These are phyloP conservation scores for Macroglossus sobrinus DNA, from an alignment of 2,113 vertebrate genomes.

Conservation along the genomic window DNA sequence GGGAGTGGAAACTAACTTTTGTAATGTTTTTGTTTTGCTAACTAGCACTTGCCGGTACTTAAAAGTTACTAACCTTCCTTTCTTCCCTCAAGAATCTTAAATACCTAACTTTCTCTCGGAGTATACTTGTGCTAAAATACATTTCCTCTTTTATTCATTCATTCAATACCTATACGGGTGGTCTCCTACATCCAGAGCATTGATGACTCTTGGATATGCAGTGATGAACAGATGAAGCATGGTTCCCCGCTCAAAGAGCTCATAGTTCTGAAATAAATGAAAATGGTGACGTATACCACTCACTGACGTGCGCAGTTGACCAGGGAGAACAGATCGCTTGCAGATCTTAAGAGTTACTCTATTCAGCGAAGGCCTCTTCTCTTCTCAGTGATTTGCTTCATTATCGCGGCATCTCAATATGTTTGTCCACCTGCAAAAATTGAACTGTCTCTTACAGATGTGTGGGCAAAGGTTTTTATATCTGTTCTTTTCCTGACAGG, in stretches of 20 bases:
- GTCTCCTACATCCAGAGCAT: not conserved
- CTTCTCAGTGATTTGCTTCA: not conserved
- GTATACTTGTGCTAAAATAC: not conserved
- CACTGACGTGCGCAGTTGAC: not conserved
- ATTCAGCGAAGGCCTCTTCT: not conserved
- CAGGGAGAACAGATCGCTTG: not conserved
- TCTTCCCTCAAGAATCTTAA: not conserved
- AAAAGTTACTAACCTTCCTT: not conserved
- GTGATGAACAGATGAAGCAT: not conserved
- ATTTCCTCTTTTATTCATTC: not conserved
- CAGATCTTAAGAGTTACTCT: not conserved
- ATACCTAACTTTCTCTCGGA: not conserved
- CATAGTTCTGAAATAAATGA: not conserved
- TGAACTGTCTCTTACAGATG: not conserved
- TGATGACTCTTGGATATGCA: not conserved
- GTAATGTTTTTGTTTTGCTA: not conserved
- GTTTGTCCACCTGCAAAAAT: not conserved
- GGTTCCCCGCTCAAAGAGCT: not conserved
- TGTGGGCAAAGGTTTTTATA: not conserved
- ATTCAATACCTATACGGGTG: not conserved
- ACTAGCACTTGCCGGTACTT: not conserved
- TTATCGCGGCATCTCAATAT: not conserved
- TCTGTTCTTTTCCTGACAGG: slow-evolving; percentile 76
- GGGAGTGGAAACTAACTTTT: not conserved
- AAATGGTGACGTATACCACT: not conserved